Evolutionary conservation across 2,113 vertebrate species (phyloP).

Genomic region (Pandion haliaetus): DNA sequence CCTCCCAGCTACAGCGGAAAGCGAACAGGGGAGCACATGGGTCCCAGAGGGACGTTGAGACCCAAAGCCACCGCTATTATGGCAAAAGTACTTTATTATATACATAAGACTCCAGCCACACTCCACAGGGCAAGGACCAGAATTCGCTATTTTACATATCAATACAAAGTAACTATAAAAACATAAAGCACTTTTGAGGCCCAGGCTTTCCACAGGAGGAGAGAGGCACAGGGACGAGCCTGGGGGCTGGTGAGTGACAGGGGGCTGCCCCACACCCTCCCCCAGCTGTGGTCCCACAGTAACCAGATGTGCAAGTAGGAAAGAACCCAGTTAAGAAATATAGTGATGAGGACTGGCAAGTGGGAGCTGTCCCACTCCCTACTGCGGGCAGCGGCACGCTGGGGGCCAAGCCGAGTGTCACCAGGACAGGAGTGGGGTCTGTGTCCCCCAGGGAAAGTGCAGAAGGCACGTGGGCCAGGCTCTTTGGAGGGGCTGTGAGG

Average conservation of each 20-base stretch:
- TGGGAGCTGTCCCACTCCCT: not conserved
- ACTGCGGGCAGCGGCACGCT: not conserved
- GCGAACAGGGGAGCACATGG: not conserved
- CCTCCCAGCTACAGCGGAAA: not conserved
- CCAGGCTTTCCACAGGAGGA: slow-evolving; percentile 55
- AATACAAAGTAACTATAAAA: slow-evolving; percentile 71
- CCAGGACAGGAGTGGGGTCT: not conserved
- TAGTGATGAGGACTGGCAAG: not conserved
- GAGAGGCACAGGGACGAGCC: slow-evolving; percentile 40
- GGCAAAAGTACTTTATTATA: slow-evolving; percentile 72
- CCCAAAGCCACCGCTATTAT: not conserved
- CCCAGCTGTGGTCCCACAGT: slow-evolving; percentile 9
- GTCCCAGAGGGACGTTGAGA: rapidly evolving
- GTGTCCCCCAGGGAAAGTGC: slow-evolving; percentile 7
- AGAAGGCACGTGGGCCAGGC: slow-evolving; percentile 65
- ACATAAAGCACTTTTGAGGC: slow-evolving; percentile 69
- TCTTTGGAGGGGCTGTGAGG: slow-evolving; percentile 43
- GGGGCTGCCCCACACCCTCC: not conserved
- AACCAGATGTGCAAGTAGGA: slow-evolving; percentile 48
- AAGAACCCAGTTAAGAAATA: slow-evolving; percentile 13
- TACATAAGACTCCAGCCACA: slow-evolving; percentile 63
- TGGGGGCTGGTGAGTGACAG: not conserved
- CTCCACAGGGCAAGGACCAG: slow-evolving; percentile 65
- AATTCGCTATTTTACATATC: slow-evolving; percentile 59
- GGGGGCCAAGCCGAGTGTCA: not conserved